These are phyloP conservation scores for Cephalotes varians DNA, from an alignment of 2,888 invertebrate species.

Conservation along the genomic window DNA sequence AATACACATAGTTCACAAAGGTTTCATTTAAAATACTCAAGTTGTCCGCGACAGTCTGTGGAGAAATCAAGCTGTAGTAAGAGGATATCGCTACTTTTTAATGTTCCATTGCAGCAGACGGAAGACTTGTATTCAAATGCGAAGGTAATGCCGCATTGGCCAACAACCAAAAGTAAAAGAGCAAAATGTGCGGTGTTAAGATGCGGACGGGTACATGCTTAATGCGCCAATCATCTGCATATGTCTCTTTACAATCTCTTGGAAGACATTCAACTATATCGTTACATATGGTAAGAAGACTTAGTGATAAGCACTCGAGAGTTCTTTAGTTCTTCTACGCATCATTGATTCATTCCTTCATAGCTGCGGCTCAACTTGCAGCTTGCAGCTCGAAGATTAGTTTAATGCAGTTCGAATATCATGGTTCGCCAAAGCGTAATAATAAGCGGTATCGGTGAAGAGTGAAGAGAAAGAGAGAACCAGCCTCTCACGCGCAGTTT, in stretches of 20 bases:
- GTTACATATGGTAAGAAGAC: constrained; percentile 10
- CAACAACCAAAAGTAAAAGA: constrained; percentile 39
- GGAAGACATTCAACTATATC: constrained; percentile 25
- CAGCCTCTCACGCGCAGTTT: background rate
- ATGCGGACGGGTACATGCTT: constrained; percentile 11
- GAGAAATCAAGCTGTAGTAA: constrained; percentile 17
- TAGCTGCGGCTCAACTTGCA: background rate
- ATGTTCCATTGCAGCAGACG: background rate
- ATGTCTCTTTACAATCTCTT: constrained; percentile 28
- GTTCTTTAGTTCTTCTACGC: background rate
- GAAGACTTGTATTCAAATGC: constrained; percentile 44
- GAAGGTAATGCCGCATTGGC: constrained; percentile 43
- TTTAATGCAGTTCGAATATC: constrained; percentile 9
- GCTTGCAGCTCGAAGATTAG: background rate
- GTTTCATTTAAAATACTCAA: background rate
- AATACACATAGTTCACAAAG: background rate
- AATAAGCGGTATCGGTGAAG: constrained; percentile 6
- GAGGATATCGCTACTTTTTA: constrained; percentile 20
- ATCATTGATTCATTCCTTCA: background rate
- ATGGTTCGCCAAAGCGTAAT: background rate
- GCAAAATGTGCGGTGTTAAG: constrained; percentile 32
- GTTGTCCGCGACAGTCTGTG: background rate
- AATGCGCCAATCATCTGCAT: constrained; percentile 40
- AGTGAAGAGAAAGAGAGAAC: constrained; percentile 1
- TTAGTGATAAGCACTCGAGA: background rate